Evolutionary conservation across 2,797 vertebrate species (phyloP).

Genomic region (Limnodromus scolopaceus): DNA sequence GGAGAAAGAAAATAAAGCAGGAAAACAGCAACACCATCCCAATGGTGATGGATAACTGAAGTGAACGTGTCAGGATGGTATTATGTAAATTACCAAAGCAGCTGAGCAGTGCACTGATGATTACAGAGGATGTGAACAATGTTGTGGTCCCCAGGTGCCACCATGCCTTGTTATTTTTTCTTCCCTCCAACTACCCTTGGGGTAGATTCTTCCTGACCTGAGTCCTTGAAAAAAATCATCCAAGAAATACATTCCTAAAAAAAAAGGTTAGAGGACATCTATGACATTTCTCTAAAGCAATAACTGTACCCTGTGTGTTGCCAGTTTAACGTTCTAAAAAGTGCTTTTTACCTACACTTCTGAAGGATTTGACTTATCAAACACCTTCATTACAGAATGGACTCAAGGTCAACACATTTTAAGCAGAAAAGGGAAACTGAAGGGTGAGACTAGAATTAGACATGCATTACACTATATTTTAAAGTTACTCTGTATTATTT

Average conservation of each 20-base stretch:
- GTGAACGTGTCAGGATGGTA: constrained; percentile 90
- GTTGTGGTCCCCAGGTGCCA: constrained; percentile 85
- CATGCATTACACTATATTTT: background rate
- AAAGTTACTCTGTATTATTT: background rate
- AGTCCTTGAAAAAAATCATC: constrained; percentile 77
- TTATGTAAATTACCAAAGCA: constrained; percentile 95
- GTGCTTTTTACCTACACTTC: constrained; percentile 45
- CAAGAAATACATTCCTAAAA: constrained; percentile 62
- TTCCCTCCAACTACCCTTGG: constrained; percentile 89
- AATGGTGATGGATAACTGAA: constrained; percentile 89
- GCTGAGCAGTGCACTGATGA: constrained; percentile 91
- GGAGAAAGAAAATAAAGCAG: constrained; percentile 83
- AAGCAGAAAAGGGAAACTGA: background rate
- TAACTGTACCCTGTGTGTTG: constrained; percentile 71
- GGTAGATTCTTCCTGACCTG: constrained; percentile 90
- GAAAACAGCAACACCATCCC: constrained; percentile 84
- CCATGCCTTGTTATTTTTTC: constrained; percentile 89
- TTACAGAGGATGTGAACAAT: constrained; percentile 91
- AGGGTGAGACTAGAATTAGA: background rate
- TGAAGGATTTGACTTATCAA: constrained; percentile 62
- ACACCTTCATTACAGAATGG: constrained; percentile 28
- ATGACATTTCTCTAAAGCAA: constrained; percentile 85
- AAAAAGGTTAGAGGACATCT: constrained; percentile 77
- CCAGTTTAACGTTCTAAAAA: constrained; percentile 47
- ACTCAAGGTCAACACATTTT: constrained; percentile 33